These are phyloP conservation scores for Mercenaria mercenaria DNA, from an alignment of 1,140 invertebrate species.

Conservation along the genomic window DNA sequence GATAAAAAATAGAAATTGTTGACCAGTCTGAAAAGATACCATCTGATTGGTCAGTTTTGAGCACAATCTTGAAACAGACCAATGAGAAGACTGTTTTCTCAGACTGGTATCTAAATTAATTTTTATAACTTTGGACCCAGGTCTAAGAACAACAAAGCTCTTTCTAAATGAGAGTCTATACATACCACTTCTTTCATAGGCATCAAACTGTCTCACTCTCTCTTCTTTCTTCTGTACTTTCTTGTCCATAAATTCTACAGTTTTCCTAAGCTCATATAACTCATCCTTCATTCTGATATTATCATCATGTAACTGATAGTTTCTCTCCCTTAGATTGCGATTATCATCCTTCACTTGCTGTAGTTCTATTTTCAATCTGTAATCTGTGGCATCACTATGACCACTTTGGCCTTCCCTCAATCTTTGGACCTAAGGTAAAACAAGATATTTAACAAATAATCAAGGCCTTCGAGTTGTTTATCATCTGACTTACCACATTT, in stretches of 20 bases:
- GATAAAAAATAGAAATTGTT: no score
- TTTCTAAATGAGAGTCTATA: no score
- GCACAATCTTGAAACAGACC: no score
- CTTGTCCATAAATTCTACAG: constrained; percentile 43
- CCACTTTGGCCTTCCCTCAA: neutral
- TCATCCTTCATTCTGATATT: constrained; percentile 58
- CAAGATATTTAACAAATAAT: no score
- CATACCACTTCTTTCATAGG: constrained; percentile 33
- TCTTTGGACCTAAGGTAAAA: constrained; percentile 17
- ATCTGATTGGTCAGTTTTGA: no score
- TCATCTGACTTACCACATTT: no score
- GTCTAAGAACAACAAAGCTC: no score
- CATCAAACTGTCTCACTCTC: neutral
- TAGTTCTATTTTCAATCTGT: constrained; percentile 57
- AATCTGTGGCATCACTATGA: constrained; percentile 57
- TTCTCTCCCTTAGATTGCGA: constrained; percentile 64
- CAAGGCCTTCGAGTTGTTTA: no score
- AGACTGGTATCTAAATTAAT: no score
- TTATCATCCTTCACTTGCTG: constrained; percentile 65
- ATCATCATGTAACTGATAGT: constrained; percentile 65
- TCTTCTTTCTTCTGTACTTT: constrained; percentile 14
- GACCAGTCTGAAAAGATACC: no score
- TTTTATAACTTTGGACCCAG: no score
- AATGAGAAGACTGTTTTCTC: no score
- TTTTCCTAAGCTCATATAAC: constrained; percentile 54